These are phyloP conservation scores for Apodemia mormo DNA, from an alignment of 2,888 invertebrate species.

Conservation along the genomic window DNA sequence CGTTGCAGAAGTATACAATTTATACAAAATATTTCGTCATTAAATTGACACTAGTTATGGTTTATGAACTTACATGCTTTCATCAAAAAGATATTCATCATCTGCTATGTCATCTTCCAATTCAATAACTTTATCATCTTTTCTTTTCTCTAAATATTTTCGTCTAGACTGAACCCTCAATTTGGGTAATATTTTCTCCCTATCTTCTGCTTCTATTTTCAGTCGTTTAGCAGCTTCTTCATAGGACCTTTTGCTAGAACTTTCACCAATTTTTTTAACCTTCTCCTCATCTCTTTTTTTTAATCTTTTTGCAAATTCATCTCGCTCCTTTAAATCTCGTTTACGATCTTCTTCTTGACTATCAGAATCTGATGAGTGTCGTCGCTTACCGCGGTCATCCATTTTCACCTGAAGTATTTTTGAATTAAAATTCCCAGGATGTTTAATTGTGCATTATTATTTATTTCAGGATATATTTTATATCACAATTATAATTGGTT, in stretches of 20 bases:
- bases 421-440: not conserved
- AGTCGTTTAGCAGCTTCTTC: constrained; percentile 95
- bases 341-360: constrained; percentile 91
- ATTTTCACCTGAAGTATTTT: constrained; percentile 40
- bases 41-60: not conserved
- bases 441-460: not conserved
- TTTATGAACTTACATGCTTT: constrained; percentile 86
- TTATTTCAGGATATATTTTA: not conserved
- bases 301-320: constrained; percentile 95
- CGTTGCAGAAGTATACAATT: no score
- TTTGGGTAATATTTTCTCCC: constrained; percentile 93
- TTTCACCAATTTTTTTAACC: constrained; percentile 89
- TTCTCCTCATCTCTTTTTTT: constrained; percentile 94
- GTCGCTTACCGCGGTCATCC: constrained; percentile 66
- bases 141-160: constrained; percentile 96
- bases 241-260: constrained; percentile 85
- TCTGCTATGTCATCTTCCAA: constrained; percentile 97
- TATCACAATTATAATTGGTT: not conserved
- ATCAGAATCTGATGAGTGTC: constrained; percentile 82
- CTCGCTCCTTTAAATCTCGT: constrained; percentile 94
- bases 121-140: constrained; percentile 97
- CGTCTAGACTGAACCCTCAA: constrained; percentile 94
- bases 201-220: constrained; percentile 92
- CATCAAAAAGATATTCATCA: constrained; percentile 97
- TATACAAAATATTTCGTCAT: no score